These are phyloP conservation scores for Rhineura floridana DNA, from an alignment of 2,113 vertebrate genomes.

Conservation along the genomic window DNA sequence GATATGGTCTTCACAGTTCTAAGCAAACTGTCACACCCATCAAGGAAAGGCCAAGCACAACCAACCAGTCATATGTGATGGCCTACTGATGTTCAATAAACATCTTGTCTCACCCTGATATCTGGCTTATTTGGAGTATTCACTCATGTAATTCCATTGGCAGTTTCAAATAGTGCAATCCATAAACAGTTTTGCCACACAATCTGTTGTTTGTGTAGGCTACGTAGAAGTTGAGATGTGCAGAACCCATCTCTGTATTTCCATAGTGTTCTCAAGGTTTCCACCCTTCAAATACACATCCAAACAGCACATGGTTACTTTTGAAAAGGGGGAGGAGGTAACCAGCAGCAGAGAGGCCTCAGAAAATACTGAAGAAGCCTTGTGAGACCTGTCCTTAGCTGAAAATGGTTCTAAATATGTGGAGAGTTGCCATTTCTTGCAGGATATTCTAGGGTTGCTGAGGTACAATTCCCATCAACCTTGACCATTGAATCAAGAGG, in stretches of 20 bases:
- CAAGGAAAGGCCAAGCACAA: not conserved
- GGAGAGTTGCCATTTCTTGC: not conserved
- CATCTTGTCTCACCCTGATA: not conserved
- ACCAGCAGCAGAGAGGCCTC: not conserved
- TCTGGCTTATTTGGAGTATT: not conserved
- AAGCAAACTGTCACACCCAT: not conserved
- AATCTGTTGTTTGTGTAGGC: not conserved
- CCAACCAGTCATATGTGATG: not conserved
- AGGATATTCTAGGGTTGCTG: too few species aligned
- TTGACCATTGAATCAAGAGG: not conserved
- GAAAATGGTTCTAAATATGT: not conserved
- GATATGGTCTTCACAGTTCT: not conserved
- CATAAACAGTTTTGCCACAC: not conserved
- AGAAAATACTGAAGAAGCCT: not conserved
- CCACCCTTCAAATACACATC: not conserved
- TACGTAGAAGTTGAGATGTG: not conserved
- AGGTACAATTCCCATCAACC: too few species aligned
- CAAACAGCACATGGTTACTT: not conserved
- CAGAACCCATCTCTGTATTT: not conserved
- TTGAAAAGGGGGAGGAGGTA: not conserved
- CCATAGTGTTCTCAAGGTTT: too few species aligned
- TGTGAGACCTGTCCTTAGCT: not conserved
- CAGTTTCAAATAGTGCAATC: not conserved
- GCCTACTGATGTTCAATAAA: not conserved
- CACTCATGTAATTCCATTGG: not conserved